phyloP scores from a whole-genome alignment of 2,113 vertebrate species.

The Ceuthmochares aereus region DNA sequence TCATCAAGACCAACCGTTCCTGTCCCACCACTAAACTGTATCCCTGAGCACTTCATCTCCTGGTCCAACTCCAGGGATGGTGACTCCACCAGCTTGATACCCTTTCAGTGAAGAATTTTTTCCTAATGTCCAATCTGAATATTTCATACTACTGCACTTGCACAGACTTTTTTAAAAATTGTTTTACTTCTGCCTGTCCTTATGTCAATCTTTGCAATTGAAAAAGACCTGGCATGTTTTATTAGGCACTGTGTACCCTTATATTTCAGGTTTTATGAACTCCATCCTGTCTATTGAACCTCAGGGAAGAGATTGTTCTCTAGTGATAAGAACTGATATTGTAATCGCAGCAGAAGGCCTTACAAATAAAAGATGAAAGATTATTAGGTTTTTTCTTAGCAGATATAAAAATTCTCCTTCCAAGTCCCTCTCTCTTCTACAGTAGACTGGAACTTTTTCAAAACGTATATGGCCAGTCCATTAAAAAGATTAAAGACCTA shows the following conservation, averaged over 20 bases:
- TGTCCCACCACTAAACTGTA: too few relatives aligned
- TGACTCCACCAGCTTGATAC: too few relatives aligned
- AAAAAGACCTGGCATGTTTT: neutral
- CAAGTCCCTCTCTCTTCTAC: neutral
- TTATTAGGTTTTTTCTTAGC: neutral
- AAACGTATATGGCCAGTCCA: neutral
- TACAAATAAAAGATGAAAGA: neutral
- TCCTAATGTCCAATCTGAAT: too few relatives aligned
- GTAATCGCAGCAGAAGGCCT: neutral
- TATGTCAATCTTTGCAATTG: neutral
- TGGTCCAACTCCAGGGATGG: too few relatives aligned
- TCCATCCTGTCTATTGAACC: neutral
- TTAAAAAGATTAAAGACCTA: conserved; percentile 30
- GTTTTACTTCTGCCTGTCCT: neutral
- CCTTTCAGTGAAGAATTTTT: too few relatives aligned
- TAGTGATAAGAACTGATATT: neutral
- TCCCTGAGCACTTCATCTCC: too few relatives aligned
- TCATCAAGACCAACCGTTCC: too few relatives aligned
- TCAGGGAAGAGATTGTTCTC: neutral
- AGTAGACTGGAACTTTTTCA: neutral
- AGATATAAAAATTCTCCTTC: neutral
- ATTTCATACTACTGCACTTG: neutral
- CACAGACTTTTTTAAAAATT: neutral
- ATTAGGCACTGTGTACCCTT: neutral
- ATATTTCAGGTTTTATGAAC: neutral